Percentiles rank a stretch among this genome's conserved stretches.
These are phyloP conservation scores for Trypoxylon attenuatum DNA, from an alignment of 2,888 invertebrate species.

Conservation along the genomic window DNA sequence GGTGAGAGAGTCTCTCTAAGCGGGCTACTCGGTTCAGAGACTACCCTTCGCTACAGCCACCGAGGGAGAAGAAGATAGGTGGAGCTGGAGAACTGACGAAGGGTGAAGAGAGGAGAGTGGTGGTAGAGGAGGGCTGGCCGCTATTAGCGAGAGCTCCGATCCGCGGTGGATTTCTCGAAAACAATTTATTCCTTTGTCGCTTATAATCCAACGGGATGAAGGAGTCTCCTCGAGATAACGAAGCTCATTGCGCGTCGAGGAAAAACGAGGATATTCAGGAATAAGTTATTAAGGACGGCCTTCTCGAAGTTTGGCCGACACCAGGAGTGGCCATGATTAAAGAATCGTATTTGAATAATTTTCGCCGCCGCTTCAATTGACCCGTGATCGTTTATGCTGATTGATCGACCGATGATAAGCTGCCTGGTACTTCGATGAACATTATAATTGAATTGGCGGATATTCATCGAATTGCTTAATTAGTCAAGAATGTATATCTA, in stretches of 20 bases:
- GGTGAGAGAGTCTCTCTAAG: constrained; percentile 35
- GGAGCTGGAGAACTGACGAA: too few species aligned
- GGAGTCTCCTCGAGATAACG: constrained; percentile 52
- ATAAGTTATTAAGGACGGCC: constrained; percentile 27
- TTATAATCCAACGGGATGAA: constrained; percentile 23
- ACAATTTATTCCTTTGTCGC: constrained; percentile 55
- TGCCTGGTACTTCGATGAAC: too few species aligned
- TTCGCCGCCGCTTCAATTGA: too few species aligned
- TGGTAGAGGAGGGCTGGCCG: constrained; percentile 13
- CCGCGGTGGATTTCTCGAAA: constrained; percentile 42
- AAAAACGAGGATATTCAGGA: constrained; percentile 33
- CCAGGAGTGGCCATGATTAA: constrained; percentile 10
- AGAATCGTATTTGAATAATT: constrained; percentile 46
- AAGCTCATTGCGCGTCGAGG: constrained; percentile 17
- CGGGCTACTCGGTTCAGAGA: constrained; percentile 32
- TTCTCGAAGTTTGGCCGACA: constrained; percentile 18
- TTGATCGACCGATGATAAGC: too few species aligned
- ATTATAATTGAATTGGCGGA: too few species aligned
- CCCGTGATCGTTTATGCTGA: too few species aligned
- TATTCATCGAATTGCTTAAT: too few species aligned
- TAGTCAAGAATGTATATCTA: too few species aligned
- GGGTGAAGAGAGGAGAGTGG: constrained; percentile 20
- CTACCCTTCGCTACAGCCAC: too few species aligned
- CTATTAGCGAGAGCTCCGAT: constrained; percentile 56
- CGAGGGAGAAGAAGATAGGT: too few species aligned